phyloP scores from a whole-genome alignment of 2,888 invertebrate genomes.

The Molorchus minor region DNA sequence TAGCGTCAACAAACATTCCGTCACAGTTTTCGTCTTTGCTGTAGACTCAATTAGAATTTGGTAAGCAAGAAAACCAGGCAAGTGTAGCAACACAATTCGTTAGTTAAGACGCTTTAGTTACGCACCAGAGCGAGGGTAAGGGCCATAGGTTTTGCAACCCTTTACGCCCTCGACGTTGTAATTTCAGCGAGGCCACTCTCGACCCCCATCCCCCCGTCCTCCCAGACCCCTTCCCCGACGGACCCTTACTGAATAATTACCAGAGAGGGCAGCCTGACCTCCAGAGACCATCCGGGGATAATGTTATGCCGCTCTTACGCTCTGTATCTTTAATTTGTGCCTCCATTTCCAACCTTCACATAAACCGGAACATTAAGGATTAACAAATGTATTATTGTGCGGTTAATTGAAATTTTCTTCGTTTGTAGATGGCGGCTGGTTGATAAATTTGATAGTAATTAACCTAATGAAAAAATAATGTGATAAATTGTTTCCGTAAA shows the following conservation, averaged over 20 bases:
- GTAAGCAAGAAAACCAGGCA: slow-evolving; percentile 24
- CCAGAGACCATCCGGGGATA: slow-evolving; percentile 58
- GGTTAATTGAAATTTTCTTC: slow-evolving; percentile 19
- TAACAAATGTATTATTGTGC: slow-evolving; percentile 25
- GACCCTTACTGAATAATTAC: slow-evolving; percentile 61
- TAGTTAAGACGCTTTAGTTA: slow-evolving; percentile 38
- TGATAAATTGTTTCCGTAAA: no score
- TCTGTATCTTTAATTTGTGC: slow-evolving; percentile 23
- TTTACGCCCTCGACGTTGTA: slow-evolving; percentile 51
- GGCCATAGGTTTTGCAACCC: slow-evolving; percentile 49
- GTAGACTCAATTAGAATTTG: slow-evolving; percentile 25
- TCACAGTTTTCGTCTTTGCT: slow-evolving; percentile 1
- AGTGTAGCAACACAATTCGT: slow-evolving; percentile 38
- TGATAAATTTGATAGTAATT: no score
- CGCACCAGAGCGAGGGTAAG: slow-evolving; percentile 32
- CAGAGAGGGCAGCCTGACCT: slow-evolving; percentile 58
- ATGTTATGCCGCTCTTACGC: slow-evolving; percentile 42
- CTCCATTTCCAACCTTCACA: slow-evolving; percentile 29
- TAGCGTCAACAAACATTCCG: slow-evolving; percentile 2
- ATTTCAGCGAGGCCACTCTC: slow-evolving; percentile 45
- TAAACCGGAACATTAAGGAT: slow-evolving; percentile 20
- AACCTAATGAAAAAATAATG: no score
- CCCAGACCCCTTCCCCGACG: slow-evolving; percentile 42
- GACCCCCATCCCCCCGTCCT: slow-evolving; percentile 30
- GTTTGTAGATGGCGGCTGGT: background rate